Evolutionary conservation across 2,888 invertebrate species (phyloP).

Genomic region (Papilio protenor): DNA sequence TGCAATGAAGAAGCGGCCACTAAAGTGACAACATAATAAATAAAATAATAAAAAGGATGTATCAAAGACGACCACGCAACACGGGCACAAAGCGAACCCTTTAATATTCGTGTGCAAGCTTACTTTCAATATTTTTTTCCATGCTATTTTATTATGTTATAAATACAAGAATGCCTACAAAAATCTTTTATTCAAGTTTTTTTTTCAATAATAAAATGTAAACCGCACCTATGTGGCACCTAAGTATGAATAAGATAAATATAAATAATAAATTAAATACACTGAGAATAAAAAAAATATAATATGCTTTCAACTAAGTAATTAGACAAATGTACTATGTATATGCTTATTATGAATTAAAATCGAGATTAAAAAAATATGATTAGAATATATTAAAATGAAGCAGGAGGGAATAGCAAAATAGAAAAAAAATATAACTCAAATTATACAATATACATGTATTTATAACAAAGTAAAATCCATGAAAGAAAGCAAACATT

Average conservation of each 20-base stretch:
- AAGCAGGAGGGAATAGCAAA: neutral
- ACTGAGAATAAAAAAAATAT: neutral
- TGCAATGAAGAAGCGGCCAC: slow-evolving; percentile 37
- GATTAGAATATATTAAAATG: neutral
- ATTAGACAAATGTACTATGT: neutral
- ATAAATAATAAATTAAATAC: neutral
- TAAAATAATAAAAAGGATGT: neutral
- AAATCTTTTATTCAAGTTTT: too few relatives aligned
- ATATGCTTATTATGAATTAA: neutral
- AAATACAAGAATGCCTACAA: neutral
- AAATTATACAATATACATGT: neutral
- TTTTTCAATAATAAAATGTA: neutral
- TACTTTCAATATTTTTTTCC: neutral
- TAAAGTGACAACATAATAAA: slow-evolving; percentile 29
- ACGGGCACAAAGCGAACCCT: slow-evolving; percentile 21
- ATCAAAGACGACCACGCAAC: slow-evolving; percentile 37
- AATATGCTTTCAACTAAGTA: neutral
- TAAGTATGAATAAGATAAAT: neutral
- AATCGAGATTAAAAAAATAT: neutral
- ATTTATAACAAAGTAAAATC: slow-evolving; percentile 11
- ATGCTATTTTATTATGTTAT: slow-evolving; percentile 4
- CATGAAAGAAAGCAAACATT: neutral
- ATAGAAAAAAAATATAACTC: neutral
- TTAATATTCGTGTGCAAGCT: neutral
- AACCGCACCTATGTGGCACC: neutral